Conservation (phyloP, 1,140 invertebrate species). For the Oncopodura yosiiana region DNA sequence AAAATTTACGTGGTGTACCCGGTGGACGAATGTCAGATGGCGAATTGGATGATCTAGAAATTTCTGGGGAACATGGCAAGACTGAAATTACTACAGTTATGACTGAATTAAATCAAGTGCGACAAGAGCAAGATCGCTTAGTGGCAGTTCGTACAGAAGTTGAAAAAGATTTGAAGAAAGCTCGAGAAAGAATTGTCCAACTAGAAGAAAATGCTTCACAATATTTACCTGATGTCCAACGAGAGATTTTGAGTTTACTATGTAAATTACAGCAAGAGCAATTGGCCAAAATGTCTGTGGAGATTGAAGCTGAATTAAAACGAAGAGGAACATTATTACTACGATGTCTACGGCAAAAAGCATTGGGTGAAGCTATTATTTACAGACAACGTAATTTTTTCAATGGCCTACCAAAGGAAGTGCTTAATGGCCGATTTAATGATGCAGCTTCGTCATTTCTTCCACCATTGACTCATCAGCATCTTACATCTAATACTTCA, state of each 20-base stretch:
- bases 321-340: slow-evolving; percentile 70
- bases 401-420: too few species aligned
- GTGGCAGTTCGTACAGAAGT: slow-evolving; percentile 69
- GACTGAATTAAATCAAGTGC: slow-evolving; percentile 62
- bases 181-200: slow-evolving; percentile 62
- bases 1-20: too few species aligned
- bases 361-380: slow-evolving; percentile 84
- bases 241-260: slow-evolving; percentile 70
- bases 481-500: too few species aligned
- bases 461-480: slow-evolving; percentile 8
- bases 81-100: slow-evolving; percentile 62
- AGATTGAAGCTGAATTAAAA: slow-evolving; percentile 76
- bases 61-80: slow-evolving; percentile 25
- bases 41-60: too few species aligned
- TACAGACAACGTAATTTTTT: slow-evolving; percentile 71
- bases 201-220: slow-evolving; percentile 52
- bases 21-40: too few species aligned
- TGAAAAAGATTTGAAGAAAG: slow-evolving; percentile 45
- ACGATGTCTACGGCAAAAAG: slow-evolving; percentile 69
- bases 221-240: slow-evolving; percentile 58
- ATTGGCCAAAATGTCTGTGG: slow-evolving; percentile 80
- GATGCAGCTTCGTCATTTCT: neutral
- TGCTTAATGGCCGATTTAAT: neutral
- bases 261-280: slow-evolving; percentile 82
- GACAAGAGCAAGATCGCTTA: slow-evolving; percentile 64